Evolutionary conservation across 2,113 vertebrate genomes (phyloP).

Genomic region (Ciconia maguari): DNA sequence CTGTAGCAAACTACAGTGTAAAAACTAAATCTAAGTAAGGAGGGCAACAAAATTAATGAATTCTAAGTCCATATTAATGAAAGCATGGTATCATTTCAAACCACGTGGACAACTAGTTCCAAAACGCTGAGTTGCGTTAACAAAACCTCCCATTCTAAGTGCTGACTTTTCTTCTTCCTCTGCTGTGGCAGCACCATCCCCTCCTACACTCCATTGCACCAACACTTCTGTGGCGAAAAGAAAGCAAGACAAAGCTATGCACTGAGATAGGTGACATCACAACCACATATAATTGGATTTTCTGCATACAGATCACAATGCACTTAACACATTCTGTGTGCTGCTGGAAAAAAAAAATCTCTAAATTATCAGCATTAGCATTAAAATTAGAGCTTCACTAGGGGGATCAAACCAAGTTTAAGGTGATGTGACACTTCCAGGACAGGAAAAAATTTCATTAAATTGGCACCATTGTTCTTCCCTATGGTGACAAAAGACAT

Average conservation of each 20-base stretch:
- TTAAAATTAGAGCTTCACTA: background rate
- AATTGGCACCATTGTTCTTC: slow-evolving; percentile 22
- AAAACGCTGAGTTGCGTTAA: background rate
- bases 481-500: slow-evolving; percentile 48
- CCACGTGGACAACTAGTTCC: background rate
- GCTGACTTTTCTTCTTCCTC: background rate
- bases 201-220: background rate
- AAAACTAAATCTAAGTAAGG: background rate
- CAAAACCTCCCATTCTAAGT: background rate
- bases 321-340: background rate
- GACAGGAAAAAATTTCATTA: background rate
- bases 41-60: background rate
- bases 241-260: background rate
- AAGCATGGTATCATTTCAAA: background rate
- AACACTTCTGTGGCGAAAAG: background rate
- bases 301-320: background rate
- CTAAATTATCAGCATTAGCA: background rate
- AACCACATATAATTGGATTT: background rate
- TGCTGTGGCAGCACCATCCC: background rate
- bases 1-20: background rate
- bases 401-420: background rate
- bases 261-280: background rate
- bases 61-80: background rate
- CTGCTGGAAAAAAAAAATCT: background rate
- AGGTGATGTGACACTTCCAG: background rate